Evolutionary conservation across 2,113 vertebrate species (phyloP), one percentile per base, ranked within the genome.

Genomic region (Thunnus thynnus): DNA sequence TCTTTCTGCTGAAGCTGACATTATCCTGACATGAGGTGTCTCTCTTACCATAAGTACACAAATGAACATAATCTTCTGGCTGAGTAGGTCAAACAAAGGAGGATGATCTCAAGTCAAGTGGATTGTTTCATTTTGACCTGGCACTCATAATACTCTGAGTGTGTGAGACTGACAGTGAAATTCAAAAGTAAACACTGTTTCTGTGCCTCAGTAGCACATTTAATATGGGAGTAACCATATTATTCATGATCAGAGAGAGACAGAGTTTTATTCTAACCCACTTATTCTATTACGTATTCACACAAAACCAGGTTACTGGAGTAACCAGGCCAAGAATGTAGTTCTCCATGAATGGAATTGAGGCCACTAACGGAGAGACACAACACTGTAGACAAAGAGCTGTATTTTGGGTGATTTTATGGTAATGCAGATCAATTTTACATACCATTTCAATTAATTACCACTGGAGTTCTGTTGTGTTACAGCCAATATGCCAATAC

Each of bases 291-390:
- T 12, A 69, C 41, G 64, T 4, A 0, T 60, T 76, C 51, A 61
- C 50, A 47, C 36, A 72, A 84, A 88, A 80, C 46, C 77, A 83
- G 72, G 82, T 89, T 90, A 86, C 54, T 74, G 52, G 72, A 78
- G 66, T 32, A 81, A 86, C 17, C 52, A 63, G 81, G 78, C 76
- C 76, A 80, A 65, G 56, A 69, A 70, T 65, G 41, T 72, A 55
- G 66, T 46, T 76, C 30, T 61, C 18, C n/a, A 44, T 71, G 18
- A 70, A 61, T 68, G 27, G 67, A 88, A 78, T 62, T 55, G 61
- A 83, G 82, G 76, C 65, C 78, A 74, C 20, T 27, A 27, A 68
- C 52, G 16, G 30, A 46, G 3, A 82, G 27, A 55, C 32, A 44
- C 55, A 13, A 36, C 18, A 47, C 16, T 32, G 12, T 13, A 41